Percentiles rank a stretch among this genome's conserved stretches.
Conservation (phyloP, 2,888 invertebrate genomes). For the Peribatodes rhomboidaria region DNA sequence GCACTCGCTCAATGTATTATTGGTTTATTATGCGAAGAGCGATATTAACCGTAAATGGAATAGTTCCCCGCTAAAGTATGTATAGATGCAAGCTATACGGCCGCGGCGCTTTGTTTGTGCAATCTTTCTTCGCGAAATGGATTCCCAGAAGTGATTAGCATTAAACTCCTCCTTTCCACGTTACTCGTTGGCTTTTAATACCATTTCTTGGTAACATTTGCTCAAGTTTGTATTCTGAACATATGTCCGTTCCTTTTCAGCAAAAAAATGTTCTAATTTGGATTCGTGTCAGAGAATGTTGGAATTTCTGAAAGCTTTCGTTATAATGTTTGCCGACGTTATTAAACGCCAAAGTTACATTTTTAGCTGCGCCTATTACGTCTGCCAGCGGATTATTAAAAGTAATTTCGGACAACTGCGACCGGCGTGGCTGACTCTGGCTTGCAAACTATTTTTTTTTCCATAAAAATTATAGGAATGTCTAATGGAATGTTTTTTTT, state of each 20-base stretch:
- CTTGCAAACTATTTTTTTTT: conserved; percentile 32
- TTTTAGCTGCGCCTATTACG: conserved; percentile 23
- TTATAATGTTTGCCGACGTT: conserved; percentile 33
- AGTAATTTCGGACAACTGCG: conserved; percentile 39
- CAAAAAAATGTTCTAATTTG: conserved; percentile 23
- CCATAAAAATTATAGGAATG: background rate
- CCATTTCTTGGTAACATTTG: conserved; percentile 31
- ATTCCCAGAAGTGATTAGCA: conserved; percentile 34
- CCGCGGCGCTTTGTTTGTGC: conserved; percentile 33
- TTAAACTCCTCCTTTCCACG: conserved; percentile 31
- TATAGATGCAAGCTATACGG: conserved; percentile 24
- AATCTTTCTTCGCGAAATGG: conserved; percentile 37
- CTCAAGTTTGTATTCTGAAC: conserved; percentile 14
- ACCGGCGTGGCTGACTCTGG: conserved; percentile 19
- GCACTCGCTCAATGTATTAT: background rate
- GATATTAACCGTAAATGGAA: conserved; percentile 14
- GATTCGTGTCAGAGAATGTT: conserved; percentile 18
- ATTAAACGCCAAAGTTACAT: conserved; percentile 27
- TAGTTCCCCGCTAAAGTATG: conserved; percentile 35
- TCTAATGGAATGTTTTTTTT: no score
- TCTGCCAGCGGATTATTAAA: conserved; percentile 36
- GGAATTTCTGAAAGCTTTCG: conserved; percentile 28
- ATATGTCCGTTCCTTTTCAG: conserved; percentile 1
- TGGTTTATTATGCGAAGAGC: background rate
- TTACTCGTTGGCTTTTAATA: conserved; percentile 25